These are phyloP conservation scores for Ephydatia muelleri DNA, from an alignment of 37 sponge, comb jelly and placozoan genomes.

Conservation along the genomic window DNA sequence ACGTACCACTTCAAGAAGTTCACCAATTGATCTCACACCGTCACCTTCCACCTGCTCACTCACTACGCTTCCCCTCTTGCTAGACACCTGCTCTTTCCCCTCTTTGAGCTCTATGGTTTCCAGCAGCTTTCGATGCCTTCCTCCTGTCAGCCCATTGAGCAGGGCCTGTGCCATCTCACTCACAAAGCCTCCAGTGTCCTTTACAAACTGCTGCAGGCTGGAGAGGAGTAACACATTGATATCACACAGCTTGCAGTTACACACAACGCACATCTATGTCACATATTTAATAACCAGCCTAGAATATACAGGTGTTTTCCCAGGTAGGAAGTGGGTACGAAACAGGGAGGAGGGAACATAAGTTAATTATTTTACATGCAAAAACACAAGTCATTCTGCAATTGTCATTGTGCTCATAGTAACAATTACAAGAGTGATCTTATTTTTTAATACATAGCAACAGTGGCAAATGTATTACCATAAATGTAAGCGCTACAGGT, in stretches of 20 bases:
- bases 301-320: too few species aligned
- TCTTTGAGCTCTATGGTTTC: slow-evolving; percentile 32
- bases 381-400: too few species aligned
- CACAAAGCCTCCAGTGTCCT: slow-evolving; percentile 69
- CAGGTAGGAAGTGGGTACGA: too few species aligned
- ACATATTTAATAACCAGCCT: background rate
- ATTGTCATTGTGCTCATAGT: too few species aligned
- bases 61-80: background rate
- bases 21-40: background rate
- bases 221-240: too few species aligned
- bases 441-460: too few species aligned
- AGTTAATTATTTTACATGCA: too few species aligned
- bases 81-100: slow-evolving; percentile 8
- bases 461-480: too few species aligned
- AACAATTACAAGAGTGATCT: too few species aligned
- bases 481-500: too few species aligned
- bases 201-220: slow-evolving; percentile 84
- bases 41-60: slow-evolving; percentile 3
- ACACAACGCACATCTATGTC: background rate
- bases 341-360: too few species aligned
- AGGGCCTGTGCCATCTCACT: slow-evolving; percentile 80
- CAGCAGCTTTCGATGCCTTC: slow-evolving; percentile 59
- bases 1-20: background rate
- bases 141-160: slow-evolving; percentile 81
- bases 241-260: too few species aligned